Evolutionary conservation across 2,113 vertebrate species (phyloP).

Genomic region (Ceyx melanurus): DNA sequence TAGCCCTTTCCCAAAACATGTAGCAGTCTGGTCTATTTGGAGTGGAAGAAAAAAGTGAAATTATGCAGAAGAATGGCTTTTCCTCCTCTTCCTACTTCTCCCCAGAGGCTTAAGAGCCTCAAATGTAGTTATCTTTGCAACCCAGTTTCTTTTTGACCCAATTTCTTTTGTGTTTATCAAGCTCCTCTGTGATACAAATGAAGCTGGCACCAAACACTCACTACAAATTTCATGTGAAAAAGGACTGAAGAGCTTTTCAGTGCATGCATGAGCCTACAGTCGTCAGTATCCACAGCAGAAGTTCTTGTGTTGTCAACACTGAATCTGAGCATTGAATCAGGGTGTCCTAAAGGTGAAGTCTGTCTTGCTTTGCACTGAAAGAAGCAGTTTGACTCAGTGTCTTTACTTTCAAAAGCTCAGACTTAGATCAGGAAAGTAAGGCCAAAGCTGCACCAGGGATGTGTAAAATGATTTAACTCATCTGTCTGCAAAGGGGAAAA

Average conservation of each 20-base stretch:
- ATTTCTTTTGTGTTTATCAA: neutral
- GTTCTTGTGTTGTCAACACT: neutral
- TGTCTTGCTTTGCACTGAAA: neutral
- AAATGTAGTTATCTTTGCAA: neutral
- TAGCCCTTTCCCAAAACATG: neutral
- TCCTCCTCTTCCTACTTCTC: neutral
- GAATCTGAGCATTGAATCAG: neutral
- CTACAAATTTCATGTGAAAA: neutral
- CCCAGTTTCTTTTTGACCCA: neutral
- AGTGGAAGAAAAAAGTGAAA: neutral
- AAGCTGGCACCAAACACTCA: neutral
- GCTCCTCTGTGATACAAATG: neutral
- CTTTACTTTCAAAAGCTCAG: neutral
- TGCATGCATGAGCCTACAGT: neutral
- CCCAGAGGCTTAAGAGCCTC: neutral
- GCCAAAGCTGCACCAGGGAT: neutral
- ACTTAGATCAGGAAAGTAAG: neutral
- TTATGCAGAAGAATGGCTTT: neutral
- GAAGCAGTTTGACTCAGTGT: neutral
- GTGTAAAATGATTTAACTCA: neutral
- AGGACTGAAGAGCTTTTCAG: neutral
- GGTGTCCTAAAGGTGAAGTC: neutral
- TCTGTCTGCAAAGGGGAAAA: neutral
- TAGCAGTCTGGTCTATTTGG: neutral
- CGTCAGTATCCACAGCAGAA: neutral